Evolutionary conservation across 2,888 invertebrate species (phyloP).

Genomic region (Trypoxylon attenuatum): DNA sequence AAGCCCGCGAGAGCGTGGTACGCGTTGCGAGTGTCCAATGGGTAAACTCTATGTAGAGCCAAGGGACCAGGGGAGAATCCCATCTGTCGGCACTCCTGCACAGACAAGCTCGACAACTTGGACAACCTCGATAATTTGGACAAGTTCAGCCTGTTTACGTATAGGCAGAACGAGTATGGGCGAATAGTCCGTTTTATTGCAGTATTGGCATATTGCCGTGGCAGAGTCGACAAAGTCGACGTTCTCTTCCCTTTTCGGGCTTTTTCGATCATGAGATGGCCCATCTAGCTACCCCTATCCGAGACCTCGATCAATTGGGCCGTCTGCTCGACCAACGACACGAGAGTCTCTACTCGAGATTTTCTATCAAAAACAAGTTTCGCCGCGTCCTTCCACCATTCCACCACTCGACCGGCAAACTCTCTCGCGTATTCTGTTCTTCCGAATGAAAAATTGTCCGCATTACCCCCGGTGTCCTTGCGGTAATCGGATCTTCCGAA

Average conservation of each 20-base stretch:
- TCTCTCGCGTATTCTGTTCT: not conserved
- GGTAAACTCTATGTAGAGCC: no score
- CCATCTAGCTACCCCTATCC: no score
- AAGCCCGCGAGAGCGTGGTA: slow-evolving; percentile 47
- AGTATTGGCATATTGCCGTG: slow-evolving; percentile 56
- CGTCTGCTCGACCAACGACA: not conserved
- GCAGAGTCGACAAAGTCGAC: slow-evolving; percentile 32
- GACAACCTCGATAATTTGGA: no score
- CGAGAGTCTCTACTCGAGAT: not conserved
- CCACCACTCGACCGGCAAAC: not conserved
- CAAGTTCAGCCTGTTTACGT: slow-evolving; percentile 54
- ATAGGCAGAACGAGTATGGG: slow-evolving; percentile 15
- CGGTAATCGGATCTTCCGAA: no score
- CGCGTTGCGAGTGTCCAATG: no score
- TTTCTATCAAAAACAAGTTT: not conserved
- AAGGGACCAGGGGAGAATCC: slow-evolving; percentile 43
- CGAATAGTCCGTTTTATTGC: slow-evolving; percentile 43
- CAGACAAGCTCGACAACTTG: no score
- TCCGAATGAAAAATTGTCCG: not conserved
- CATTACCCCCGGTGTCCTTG: no score
- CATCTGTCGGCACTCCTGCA: slow-evolving; percentile 58
- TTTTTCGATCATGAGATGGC: slow-evolving; percentile 27
- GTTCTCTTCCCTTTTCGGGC: slow-evolving; percentile 31
- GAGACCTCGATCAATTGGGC: slow-evolving; percentile 15
- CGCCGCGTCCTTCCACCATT: no score